phyloP scores from a whole-genome alignment of 2,113 vertebrate species.

The Macheiramphus alcinus region DNA sequence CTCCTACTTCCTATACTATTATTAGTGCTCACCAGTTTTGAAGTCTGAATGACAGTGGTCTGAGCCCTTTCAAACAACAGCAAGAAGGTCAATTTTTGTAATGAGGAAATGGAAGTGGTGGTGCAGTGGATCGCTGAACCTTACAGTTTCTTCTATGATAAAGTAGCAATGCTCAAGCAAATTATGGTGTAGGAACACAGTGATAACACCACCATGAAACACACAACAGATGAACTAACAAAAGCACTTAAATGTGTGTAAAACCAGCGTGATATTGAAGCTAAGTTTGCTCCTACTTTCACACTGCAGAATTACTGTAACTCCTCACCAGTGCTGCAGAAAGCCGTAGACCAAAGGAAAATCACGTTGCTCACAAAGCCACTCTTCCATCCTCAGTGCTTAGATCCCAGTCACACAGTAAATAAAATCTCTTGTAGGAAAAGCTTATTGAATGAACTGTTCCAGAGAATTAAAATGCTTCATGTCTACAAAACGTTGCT shows the following conservation, averaged over 20 bases:
- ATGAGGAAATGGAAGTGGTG: slow-evolving; percentile 81
- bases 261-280: slow-evolving; percentile 5
- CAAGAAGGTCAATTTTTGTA: slow-evolving; percentile 82
- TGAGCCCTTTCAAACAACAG: slow-evolving; percentile 78
- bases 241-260: slow-evolving; percentile 52
- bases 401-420: neutral
- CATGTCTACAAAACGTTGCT: neutral
- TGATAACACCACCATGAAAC: slow-evolving; percentile 62
- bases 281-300: slow-evolving; percentile 17
- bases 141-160: slow-evolving; percentile 67
- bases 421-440: neutral
- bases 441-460: neutral
- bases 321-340: neutral
- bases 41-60: slow-evolving; percentile 81
- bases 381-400: neutral
- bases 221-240: slow-evolving; percentile 41
- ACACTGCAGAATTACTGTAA: neutral
- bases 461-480: slow-evolving; percentile 1
- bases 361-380: neutral
- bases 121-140: slow-evolving; percentile 71
- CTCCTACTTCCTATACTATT: slow-evolving; percentile 74
- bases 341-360: neutral
- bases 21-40: slow-evolving; percentile 74
- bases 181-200: slow-evolving; percentile 72
- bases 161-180: slow-evolving; percentile 67